Evolutionary conservation across 2,888 invertebrate species (phyloP).

Genomic region (Stenoptilia bipunctidactyla): DNA sequence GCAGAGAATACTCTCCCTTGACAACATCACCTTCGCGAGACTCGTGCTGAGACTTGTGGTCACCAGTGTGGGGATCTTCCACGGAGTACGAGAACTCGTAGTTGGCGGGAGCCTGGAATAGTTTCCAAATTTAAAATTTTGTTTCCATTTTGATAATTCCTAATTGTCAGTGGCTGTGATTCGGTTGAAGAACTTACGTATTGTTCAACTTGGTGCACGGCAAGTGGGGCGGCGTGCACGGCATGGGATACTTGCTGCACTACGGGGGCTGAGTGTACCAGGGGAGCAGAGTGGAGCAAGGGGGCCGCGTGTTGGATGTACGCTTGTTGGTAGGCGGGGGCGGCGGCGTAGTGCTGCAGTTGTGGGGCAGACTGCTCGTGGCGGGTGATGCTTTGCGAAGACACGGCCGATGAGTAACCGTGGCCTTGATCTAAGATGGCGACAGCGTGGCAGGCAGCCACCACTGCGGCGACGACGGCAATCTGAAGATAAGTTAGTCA

Average conservation of each 20-base stretch:
- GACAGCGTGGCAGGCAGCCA: slow-evolving; percentile 51
- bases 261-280: neutral
- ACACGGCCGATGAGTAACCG: slow-evolving; percentile 26
- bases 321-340: slow-evolving; percentile 23
- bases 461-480: slow-evolving; percentile 39
- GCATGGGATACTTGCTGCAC: neutral
- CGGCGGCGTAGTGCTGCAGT: slow-evolving; percentile 21
- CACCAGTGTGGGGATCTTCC: slow-evolving; percentile 20
- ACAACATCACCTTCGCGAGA: slow-evolving; percentile 8
- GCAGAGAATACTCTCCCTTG: slow-evolving; percentile 25
- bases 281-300: neutral
- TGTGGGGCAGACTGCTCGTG: slow-evolving; percentile 25
- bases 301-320: slow-evolving; percentile 7
- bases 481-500: no score
- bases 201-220: neutral
- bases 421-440: slow-evolving; percentile 36
- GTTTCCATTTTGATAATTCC: no score
- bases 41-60: neutral
- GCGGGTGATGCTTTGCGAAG: slow-evolving; percentile 41
- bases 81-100: slow-evolving; percentile 7
- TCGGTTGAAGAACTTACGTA: neutral
- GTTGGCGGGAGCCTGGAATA: slow-evolving; percentile 27
- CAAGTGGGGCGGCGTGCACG: neutral
- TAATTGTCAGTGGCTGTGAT: no score
- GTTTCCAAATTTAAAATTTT: neutral